phyloP scores from a whole-genome alignment of 2,888 invertebrate species.

The Agrotis segetum region DNA sequence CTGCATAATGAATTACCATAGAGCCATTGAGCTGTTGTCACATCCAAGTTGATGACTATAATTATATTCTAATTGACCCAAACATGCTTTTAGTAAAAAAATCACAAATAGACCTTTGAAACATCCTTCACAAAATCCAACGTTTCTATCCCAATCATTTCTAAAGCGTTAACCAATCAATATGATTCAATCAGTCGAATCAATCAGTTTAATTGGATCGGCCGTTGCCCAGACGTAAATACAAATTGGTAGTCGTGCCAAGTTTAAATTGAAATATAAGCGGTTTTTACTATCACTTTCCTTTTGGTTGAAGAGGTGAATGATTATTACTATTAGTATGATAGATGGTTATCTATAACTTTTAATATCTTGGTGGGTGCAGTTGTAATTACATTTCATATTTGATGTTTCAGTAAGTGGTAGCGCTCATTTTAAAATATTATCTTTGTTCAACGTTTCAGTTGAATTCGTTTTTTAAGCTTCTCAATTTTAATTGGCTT shows the following conservation, averaged over 20 bases:
- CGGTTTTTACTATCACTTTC: slow-evolving; percentile 50
- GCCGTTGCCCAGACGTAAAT: slow-evolving; percentile 42
- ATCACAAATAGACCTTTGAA: slow-evolving; percentile 11
- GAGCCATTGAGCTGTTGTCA: too few species aligned
- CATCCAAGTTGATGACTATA: neutral
- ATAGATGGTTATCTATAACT: slow-evolving; percentile 34
- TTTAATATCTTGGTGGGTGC: slow-evolving; percentile 14
- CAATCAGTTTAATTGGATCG: slow-evolving; percentile 56
- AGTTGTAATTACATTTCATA: slow-evolving; percentile 25
- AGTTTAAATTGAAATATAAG: slow-evolving; percentile 57
- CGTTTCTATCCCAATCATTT: slow-evolving; percentile 28
- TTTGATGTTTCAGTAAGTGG: neutral
- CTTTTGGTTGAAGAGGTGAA: slow-evolving; percentile 28
- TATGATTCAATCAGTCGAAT: slow-evolving; percentile 57
- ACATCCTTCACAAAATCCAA: slow-evolving; percentile 20
- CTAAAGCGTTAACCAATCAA: slow-evolving; percentile 51
- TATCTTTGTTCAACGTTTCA: neutral
- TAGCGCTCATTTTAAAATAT: neutral
- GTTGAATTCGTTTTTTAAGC: neutral
- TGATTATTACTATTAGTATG: slow-evolving; percentile 40
- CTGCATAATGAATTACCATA: too few species aligned
- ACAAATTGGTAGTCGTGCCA: slow-evolving; percentile 58
- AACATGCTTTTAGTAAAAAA: neutral
- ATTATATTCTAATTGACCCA: slow-evolving; percentile 9
- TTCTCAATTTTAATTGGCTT: neutral